Conservation (phyloP, 2,113 vertebrate species). For the Penelope pileata region DNA sequence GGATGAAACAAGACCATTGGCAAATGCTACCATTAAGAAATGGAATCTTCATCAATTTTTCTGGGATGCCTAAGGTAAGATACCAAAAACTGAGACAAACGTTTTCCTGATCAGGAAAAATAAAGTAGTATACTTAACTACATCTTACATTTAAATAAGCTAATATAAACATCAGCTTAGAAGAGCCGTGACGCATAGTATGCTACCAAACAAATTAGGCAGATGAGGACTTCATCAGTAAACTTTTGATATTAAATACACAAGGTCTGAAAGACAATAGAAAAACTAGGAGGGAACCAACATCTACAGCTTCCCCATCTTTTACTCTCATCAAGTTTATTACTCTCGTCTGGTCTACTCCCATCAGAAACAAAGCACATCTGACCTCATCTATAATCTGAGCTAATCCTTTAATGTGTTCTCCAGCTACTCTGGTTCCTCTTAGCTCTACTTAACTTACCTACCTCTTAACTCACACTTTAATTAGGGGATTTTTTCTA, state of each 20-base stretch:
- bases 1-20: background rate
- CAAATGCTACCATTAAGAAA: background rate
- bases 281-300: background rate
- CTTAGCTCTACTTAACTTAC: constrained; percentile 19
- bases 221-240: background rate
- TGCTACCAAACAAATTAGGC: background rate
- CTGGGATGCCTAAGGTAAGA: constrained; percentile 11
- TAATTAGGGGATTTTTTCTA: constrained; percentile 51
- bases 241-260: background rate
- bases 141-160: constrained; percentile 14
- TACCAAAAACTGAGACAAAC: constrained; percentile 8
- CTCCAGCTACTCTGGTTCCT: constrained; percentile 32
- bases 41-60: background rate
- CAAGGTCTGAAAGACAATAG: constrained; percentile 5
- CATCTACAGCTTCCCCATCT: background rate
- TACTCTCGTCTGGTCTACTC: background rate
- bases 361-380: background rate
- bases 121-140: constrained; percentile 1
- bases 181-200: background rate
- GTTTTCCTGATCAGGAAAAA: constrained; percentile 18
- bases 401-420: constrained; percentile 57
- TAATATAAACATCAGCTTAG: constrained; percentile 1
- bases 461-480: constrained; percentile 23
- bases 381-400: constrained; percentile 54
- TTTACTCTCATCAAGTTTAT: background rate